Base-by-base conservation (phyloP, 2,888 invertebrate species). In the Pyrocoelia pectoralis region DNA sequence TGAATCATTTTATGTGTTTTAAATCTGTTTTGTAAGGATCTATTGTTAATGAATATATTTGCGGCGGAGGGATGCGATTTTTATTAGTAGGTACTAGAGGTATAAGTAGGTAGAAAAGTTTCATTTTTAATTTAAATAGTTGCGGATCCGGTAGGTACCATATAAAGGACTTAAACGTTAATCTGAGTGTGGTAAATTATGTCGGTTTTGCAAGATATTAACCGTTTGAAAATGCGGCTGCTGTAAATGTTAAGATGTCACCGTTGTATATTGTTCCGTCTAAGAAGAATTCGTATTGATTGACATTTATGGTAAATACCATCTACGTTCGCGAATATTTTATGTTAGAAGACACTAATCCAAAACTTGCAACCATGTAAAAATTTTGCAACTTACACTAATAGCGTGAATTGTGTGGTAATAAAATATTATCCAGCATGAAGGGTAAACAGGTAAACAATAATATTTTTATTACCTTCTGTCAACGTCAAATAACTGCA, bases 381-480 rank as follows among this genome's bases (percentile, higher is more conserved):
- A 58, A 55, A 64, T 64, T 58, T 64, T 58, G 65, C 56, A 56
- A 38, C 13, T 64, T 24, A 43, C 53, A 41, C 40, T 65, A 60
- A 66, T 56, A 59, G 56, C 50, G 56, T 50, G 50, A 56, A 55
- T 58, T 58, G 51, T 38, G n/a, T 41, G 38, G 61, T 52, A 65
- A 61, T 62, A 66, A 61, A 69, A 58, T 61, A 28, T 38, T 54
- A 50, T 48, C 60, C 54, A 46, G 61, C 49, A 54, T 33, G 33
- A 49, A 57, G 56, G 61, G 57, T 62, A 68, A 70, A 68, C 63
- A 68, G 66, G 67, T 60, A 53, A 68, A 68, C 69, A 69, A 68
- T 67, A 68, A 70, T 67, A 68, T 62, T 70, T 69, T 67, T 66
- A 66, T 66, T 64, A 59, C 60, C 38, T 52, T 54, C 66, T 61